phyloP scores from a whole-genome alignment of 2,113 vertebrate species.

The Hemiscyllium ocellatum region DNA sequence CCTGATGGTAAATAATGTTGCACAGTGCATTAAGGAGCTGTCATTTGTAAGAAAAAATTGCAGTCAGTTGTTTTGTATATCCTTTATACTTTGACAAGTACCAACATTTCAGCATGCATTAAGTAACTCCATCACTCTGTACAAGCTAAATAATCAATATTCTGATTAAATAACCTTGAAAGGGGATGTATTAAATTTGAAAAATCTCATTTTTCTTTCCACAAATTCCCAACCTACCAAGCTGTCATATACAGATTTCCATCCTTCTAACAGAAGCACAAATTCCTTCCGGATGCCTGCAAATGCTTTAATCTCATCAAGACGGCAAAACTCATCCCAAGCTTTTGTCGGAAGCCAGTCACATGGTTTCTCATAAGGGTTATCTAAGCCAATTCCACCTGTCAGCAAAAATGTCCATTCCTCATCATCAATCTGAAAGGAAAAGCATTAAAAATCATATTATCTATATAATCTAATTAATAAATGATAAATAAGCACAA shows the following conservation, averaged over 20 bases:
- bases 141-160: background rate
- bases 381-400: slow-evolving; percentile 75
- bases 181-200: background rate
- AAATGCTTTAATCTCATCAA: slow-evolving; percentile 63
- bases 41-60: background rate
- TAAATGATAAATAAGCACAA: background rate
- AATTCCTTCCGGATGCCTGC: slow-evolving; percentile 62
- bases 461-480: background rate
- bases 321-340: slow-evolving; percentile 78
- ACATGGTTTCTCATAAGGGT: slow-evolving; percentile 69
- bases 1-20: background rate
- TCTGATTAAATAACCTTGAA: background rate
- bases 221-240: slow-evolving; percentile 55
- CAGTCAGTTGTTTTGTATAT: background rate
- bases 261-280: slow-evolving; percentile 58
- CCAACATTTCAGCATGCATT: background rate
- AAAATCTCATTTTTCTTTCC: background rate
- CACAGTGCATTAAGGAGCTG: background rate
- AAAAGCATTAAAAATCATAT: background rate
- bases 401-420: slow-evolving; percentile 83
- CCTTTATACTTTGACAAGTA: background rate
- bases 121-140: background rate
- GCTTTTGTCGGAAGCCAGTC: slow-evolving; percentile 74
- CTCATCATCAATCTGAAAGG: slow-evolving; percentile 61
- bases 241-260: slow-evolving; percentile 78